Evolutionary conservation across 2,888 invertebrate genomes (phyloP).

Genomic region (Trissolcus japonicus): DNA sequence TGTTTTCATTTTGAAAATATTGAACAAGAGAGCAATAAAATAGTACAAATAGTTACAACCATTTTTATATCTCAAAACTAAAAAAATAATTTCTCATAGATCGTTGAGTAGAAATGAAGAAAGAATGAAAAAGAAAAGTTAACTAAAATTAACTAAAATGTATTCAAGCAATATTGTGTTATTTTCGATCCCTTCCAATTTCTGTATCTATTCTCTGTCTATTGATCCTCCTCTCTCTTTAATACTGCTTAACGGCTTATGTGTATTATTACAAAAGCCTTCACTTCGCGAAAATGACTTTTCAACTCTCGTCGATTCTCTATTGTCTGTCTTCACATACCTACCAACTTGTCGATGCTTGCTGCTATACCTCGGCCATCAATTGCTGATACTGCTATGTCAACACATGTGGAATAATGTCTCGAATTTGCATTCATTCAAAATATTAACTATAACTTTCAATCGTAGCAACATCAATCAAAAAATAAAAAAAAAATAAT

Average conservation of each 20-base stretch:
- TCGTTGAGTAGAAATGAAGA: background rate
- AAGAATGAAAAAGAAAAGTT: background rate
- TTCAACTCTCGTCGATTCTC: conserved; percentile 56
- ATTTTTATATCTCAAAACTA: too few species aligned
- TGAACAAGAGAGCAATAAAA: too few species aligned
- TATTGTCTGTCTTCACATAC: conserved; percentile 64
- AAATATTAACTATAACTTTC: conserved; percentile 60
- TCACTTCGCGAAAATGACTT: conserved; percentile 55
- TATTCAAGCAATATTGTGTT: conserved; percentile 21
- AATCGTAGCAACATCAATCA: conserved; percentile 16
- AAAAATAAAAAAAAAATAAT: background rate
- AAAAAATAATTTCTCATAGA: too few species aligned
- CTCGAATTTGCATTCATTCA: conserved; percentile 68
- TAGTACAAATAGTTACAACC: too few species aligned
- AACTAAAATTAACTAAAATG: background rate
- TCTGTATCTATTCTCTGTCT: conserved; percentile 24
- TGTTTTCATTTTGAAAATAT: too few species aligned
- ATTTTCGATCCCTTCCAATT: conserved; percentile 38
- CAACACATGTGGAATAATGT: conserved; percentile 69
- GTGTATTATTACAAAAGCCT: conserved; percentile 59
- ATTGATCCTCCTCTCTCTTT: conserved; percentile 34
- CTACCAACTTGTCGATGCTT: conserved; percentile 74
- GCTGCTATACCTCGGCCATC: conserved; percentile 75
- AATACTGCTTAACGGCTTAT: conserved; percentile 59
- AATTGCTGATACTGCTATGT: conserved; percentile 73